phyloP scores from a whole-genome alignment of 2,888 invertebrate species.

The Chymomyza procnemis region DNA sequence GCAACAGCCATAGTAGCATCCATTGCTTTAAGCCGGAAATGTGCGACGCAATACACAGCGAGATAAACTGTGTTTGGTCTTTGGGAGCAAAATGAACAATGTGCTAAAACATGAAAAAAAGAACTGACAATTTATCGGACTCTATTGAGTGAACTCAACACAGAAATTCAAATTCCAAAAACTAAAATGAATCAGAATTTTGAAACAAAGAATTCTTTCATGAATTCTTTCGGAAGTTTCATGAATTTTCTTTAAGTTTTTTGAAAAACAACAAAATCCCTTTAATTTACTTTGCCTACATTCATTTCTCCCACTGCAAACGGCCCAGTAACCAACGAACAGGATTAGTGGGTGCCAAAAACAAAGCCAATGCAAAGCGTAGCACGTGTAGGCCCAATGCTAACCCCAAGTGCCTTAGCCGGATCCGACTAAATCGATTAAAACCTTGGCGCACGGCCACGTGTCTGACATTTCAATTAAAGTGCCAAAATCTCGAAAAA shows the following conservation, averaged over 20 bases:
- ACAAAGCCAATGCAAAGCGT: background rate
- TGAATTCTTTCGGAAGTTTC: no score
- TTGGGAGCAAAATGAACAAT: no score
- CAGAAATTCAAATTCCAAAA: no score
- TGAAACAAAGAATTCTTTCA: no score
- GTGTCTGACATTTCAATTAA: constrained; percentile 48
- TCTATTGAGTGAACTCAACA: no score
- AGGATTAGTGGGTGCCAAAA: background rate
- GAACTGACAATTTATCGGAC: no score
- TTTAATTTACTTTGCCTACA: background rate
- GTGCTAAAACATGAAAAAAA: no score
- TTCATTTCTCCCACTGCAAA: background rate
- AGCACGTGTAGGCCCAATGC: background rate
- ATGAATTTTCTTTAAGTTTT: no score
- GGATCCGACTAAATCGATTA: constrained; percentile 3
- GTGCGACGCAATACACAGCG: constrained; percentile 31
- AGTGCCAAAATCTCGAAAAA: constrained; percentile 35
- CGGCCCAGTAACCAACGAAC: background rate
- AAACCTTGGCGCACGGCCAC: constrained; percentile 22
- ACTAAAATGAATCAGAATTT: no score
- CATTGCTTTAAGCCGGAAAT: constrained; percentile 48
- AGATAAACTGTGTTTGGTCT: background rate
- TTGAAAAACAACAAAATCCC: no score
- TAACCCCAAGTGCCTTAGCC: background rate
- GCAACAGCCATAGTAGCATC: constrained; percentile 21